These are phyloP conservation scores for Pyrocephalus nanus DNA, from an alignment of 2,797 vertebrate species.

Conservation along the genomic window DNA sequence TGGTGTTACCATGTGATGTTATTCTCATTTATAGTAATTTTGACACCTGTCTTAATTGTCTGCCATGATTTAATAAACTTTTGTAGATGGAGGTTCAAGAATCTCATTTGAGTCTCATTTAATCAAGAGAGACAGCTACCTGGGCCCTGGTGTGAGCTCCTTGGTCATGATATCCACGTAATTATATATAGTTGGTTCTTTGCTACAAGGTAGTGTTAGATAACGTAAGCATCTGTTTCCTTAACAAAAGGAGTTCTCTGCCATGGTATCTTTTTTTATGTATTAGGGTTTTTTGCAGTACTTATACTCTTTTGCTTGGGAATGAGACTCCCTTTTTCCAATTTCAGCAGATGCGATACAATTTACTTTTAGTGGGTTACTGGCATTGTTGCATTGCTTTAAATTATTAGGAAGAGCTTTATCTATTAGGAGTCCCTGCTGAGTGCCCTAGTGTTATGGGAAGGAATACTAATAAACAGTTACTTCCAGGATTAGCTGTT, in stretches of 20 bases:
- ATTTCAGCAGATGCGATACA: background rate
- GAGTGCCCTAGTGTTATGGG: background rate
- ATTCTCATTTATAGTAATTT: background rate
- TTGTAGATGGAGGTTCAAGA: background rate
- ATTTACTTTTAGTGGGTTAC: background rate
- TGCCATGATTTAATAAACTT: background rate
- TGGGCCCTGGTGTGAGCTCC: background rate
- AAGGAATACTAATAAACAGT: slow-evolving; percentile 17
- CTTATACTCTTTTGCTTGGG: background rate
- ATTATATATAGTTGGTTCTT: background rate
- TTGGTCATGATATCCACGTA: background rate
- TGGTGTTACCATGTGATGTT: background rate
- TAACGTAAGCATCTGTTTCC: background rate
- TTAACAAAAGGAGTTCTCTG: background rate
- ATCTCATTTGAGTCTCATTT: background rate
- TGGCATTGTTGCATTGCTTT: background rate
- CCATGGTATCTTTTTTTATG: background rate
- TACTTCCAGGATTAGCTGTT: slow-evolving; percentile 33
- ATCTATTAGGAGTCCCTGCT: background rate
- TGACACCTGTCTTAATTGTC: background rate
- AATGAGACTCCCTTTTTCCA: background rate
- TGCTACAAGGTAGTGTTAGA: background rate
- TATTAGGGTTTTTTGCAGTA: background rate
- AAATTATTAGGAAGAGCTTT: background rate
- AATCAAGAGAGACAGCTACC: background rate